Evolutionary conservation across 2,113 vertebrate species (phyloP).

Genomic region (Syrrhaptes paradoxus): DNA sequence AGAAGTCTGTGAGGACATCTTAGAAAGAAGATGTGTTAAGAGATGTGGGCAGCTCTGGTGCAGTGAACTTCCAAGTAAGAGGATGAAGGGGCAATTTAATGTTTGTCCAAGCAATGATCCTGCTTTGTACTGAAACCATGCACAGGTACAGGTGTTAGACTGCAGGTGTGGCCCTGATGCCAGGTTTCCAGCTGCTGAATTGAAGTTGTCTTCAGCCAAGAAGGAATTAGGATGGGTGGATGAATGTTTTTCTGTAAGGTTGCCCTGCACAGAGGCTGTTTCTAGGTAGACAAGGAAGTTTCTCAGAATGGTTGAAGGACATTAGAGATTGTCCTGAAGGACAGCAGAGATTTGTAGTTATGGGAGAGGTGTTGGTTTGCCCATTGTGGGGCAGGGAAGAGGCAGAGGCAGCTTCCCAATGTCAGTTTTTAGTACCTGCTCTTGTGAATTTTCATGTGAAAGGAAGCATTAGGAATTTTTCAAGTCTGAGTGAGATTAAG

Average conservation of each 20-base stretch:
- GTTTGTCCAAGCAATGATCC: background rate
- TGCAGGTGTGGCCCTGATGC: background rate
- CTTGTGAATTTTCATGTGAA: background rate
- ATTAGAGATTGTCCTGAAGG: background rate
- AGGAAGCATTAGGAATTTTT: constrained; percentile 7
- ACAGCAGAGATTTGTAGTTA: background rate
- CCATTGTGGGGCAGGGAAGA: background rate
- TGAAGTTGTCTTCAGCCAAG: background rate
- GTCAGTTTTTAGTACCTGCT: background rate
- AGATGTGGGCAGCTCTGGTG: background rate
- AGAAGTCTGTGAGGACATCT: background rate
- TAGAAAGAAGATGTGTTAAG: background rate
- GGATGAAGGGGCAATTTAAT: background rate
- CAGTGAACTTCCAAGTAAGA: background rate
- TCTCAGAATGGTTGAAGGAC: background rate
- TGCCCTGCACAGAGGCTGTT: background rate
- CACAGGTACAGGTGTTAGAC: background rate
- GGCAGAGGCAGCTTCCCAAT: background rate
- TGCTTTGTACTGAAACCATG: background rate
- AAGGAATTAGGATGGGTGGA: background rate
- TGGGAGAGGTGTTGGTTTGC: background rate
- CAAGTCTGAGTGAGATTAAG: background rate
- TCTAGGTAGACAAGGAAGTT: background rate
- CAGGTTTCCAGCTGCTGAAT: background rate
- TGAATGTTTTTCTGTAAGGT: background rate